Percentiles rank a stretch among this genome's conserved stretches.
Evolutionary conservation across 2,797 vertebrate species (phyloP).

Genomic region (Galagoides demidoff): DNA sequence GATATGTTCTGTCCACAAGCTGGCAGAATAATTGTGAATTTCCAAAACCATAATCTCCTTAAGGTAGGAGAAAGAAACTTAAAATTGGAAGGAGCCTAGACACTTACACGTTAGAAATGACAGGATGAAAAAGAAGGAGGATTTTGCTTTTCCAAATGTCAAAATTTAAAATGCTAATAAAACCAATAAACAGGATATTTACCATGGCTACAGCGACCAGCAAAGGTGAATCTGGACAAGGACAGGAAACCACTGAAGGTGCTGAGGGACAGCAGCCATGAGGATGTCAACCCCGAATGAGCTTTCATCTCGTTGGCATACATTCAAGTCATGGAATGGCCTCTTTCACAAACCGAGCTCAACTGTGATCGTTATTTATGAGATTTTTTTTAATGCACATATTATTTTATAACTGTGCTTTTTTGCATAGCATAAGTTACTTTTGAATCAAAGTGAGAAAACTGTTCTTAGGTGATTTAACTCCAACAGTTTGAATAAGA

Average conservation of each 20-base stretch:
- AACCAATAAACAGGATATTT: slow-evolving; percentile 78
- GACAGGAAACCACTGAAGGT: slow-evolving; percentile 36
- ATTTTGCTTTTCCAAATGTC: slow-evolving; percentile 80
- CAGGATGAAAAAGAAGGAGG: slow-evolving; percentile 74
- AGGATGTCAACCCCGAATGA: neutral
- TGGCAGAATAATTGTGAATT: slow-evolving; percentile 69
- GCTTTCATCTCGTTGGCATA: slow-evolving; percentile 46
- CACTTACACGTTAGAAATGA: slow-evolving; percentile 76
- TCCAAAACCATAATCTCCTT: slow-evolving; percentile 71
- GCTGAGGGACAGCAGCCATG: slow-evolving; percentile 30
- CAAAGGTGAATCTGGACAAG: slow-evolving; percentile 75
- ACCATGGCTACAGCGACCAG: slow-evolving; percentile 72
- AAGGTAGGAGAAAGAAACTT: slow-evolving; percentile 69
- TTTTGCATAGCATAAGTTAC: slow-evolving; percentile 65
- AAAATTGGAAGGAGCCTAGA: slow-evolving; percentile 69
- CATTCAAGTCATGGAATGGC: slow-evolving; percentile 27
- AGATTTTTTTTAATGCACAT: slow-evolving; percentile 63
- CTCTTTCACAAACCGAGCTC: slow-evolving; percentile 51
- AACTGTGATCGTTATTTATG: slow-evolving; percentile 63
- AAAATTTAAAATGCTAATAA: slow-evolving; percentile 83
- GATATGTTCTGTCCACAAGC: slow-evolving; percentile 46
- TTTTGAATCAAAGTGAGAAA: slow-evolving; percentile 75
- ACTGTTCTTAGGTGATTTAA: slow-evolving; percentile 74
- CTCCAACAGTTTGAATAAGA: slow-evolving; percentile 68
- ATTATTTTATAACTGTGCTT: slow-evolving; percentile 67